Conservation (phyloP, 2,113 vertebrate genomes). For the Sylvietta virens region DNA sequence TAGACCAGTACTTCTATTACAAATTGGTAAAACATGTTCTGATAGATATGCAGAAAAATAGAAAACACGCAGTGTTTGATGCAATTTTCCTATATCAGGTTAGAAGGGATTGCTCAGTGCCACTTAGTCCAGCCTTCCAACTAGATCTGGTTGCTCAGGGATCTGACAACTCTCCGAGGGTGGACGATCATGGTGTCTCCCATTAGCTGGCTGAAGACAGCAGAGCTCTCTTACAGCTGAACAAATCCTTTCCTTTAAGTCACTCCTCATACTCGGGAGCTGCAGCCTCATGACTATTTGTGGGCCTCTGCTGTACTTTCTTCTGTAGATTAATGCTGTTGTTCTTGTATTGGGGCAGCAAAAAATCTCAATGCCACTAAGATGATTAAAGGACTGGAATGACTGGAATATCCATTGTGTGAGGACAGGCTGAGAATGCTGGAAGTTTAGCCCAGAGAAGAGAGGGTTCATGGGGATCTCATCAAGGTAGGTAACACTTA, state of each 20-base stretch:
- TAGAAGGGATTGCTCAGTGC: not conserved
- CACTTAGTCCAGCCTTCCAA: not conserved
- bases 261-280: not conserved
- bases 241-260: not conserved
- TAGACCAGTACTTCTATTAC: not conserved
- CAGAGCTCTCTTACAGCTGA: not conserved
- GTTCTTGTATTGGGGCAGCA: not conserved
- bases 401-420: not conserved
- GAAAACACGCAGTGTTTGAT: not conserved
- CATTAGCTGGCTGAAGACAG: not conserved
- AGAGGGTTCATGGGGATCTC: not conserved
- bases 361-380: not conserved
- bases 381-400: not conserved
- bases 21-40: not conserved
- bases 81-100: not conserved
- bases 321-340: accelerated
- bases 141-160: not conserved
- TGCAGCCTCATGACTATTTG: not conserved
- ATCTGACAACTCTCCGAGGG: not conserved
- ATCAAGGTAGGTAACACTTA: not conserved
- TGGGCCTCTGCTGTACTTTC: not conserved
- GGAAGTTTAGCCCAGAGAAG: not conserved
- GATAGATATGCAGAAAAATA: not conserved
- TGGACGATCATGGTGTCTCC: not conserved
- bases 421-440: not conserved